Percentiles rank a stretch among this genome's conserved stretches.
These are phyloP conservation scores for Endotricha flammealis DNA, from an alignment of 2,888 invertebrate species.

Conservation along the genomic window DNA sequence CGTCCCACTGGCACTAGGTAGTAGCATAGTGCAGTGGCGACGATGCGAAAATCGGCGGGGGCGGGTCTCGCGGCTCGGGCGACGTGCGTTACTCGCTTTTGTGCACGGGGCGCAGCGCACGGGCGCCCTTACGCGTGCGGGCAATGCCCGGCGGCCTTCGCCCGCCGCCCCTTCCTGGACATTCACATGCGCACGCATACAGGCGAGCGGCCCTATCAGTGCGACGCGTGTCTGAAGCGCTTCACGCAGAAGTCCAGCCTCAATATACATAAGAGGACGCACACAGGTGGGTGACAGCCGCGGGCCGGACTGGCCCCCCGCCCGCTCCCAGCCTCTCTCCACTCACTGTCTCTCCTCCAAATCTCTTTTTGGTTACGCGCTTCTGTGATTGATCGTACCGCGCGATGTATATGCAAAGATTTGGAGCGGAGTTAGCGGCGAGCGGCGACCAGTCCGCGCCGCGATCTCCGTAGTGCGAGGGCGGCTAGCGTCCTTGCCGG, in stretches of 20 bases:
- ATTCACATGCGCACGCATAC: constrained; percentile 76
- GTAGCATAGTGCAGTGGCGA: constrained; percentile 23
- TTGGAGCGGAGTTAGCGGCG: constrained; percentile 66
- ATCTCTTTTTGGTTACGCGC: constrained; percentile 33
- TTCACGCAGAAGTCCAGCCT: constrained; percentile 90
- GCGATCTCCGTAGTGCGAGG: constrained; percentile 66
- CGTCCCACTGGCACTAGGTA: too few relatives aligned
- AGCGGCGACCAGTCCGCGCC: constrained; percentile 73
- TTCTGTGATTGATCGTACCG: constrained; percentile 19
- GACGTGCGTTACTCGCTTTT: constrained; percentile 78
- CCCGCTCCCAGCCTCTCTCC: constrained; percentile 51
- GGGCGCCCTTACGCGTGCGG: constrained; percentile 69
- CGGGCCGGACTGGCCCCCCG: constrained; percentile 67
- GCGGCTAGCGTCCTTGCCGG: constrained; percentile 66
- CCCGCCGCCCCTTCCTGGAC: constrained; percentile 72
- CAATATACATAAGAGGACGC: constrained; percentile 88
- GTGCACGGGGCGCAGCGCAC: constrained; percentile 76
- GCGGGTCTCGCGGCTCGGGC: constrained; percentile 49
- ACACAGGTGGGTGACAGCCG: constrained; percentile 80
- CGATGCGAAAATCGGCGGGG: constrained; percentile 45
- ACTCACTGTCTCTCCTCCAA: constrained; percentile 44
- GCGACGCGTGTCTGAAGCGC: constrained; percentile 86
- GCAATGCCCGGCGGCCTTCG: constrained; percentile 70
- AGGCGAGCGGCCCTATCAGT: constrained; percentile 82
- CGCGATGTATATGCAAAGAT: constrained; percentile 30